These are phyloP conservation scores for Drosophila mettleri DNA, from an alignment of 2,888 invertebrate genomes.

Conservation along the genomic window DNA sequence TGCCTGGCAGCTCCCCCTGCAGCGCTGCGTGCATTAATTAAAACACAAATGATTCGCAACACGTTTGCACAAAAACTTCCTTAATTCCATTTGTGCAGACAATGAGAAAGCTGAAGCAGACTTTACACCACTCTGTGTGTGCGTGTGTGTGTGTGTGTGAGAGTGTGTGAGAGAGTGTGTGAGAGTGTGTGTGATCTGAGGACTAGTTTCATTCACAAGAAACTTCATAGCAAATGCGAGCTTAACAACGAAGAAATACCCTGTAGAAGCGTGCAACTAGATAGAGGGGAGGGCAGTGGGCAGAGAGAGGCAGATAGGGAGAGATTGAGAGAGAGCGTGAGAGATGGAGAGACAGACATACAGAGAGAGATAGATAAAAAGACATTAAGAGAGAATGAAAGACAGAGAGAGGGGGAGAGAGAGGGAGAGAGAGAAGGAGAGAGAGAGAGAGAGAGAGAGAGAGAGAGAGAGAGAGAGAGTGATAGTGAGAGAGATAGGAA, in stretches of 20 bases:
- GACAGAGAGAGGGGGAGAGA: too few species aligned
- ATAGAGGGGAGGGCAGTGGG: neutral
- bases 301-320: neutral
- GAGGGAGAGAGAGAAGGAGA: neutral
- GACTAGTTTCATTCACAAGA: constrained; percentile 5
- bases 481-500: neutral
- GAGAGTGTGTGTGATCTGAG: neutral
- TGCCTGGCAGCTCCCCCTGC: too few species aligned
- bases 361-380: neutral
- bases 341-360: neutral
- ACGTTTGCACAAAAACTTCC: constrained; percentile 25
- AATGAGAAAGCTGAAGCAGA: constrained; percentile 36
- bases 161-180: neutral
- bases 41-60: constrained; percentile 22
- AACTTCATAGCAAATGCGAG: neutral
- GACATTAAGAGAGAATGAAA: neutral
- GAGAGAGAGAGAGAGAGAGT: neutral
- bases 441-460: neutral
- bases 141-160: neutral
- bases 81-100: constrained; percentile 35
- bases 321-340: neutral
- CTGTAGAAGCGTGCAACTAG: neutral
- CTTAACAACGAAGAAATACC: neutral
- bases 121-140: constrained; percentile 25
- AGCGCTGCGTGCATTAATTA: constrained; percentile 15